phyloP scores from a whole-genome alignment of 2,113 vertebrate genomes.

The Vireo altiloquus region DNA sequence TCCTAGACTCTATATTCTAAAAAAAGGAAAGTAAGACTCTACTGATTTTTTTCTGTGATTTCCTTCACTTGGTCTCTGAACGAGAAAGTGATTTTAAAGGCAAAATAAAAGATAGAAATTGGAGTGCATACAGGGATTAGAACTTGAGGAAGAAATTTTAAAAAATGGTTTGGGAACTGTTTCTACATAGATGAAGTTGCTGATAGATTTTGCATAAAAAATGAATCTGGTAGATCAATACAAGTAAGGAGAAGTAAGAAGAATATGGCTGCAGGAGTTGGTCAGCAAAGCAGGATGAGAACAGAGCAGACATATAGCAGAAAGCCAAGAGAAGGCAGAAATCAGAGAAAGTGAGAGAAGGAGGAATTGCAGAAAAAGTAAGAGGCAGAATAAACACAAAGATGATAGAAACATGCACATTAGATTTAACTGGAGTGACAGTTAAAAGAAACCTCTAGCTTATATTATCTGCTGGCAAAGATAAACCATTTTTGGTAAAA shows the following conservation, averaged over 20 bases:
- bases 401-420: background rate
- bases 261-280: background rate
- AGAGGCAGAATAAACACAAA: background rate
- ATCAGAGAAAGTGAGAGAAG: constrained; percentile 33
- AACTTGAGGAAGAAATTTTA: background rate
- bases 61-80: background rate
- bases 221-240: background rate
- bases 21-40: background rate
- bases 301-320: background rate
- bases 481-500: constrained; percentile 7
- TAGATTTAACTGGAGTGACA: background rate
- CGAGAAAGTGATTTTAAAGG: background rate
- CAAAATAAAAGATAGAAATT: background rate
- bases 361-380: background rate
- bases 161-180: background rate
- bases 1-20: background rate
- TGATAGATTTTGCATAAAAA: background rate
- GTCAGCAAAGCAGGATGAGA: background rate
- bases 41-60: background rate
- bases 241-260: background rate
- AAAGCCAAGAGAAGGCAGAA: background rate
- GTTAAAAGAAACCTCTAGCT: constrained; percentile 7
- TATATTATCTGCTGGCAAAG: constrained; percentile 21
- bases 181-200: background rate
- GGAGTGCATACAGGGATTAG: background rate